Evolutionary conservation across 2,797 vertebrate species (phyloP), one percentile per base, ranked within the genome.

Genomic region (Pseudochirops corinnae): DNA sequence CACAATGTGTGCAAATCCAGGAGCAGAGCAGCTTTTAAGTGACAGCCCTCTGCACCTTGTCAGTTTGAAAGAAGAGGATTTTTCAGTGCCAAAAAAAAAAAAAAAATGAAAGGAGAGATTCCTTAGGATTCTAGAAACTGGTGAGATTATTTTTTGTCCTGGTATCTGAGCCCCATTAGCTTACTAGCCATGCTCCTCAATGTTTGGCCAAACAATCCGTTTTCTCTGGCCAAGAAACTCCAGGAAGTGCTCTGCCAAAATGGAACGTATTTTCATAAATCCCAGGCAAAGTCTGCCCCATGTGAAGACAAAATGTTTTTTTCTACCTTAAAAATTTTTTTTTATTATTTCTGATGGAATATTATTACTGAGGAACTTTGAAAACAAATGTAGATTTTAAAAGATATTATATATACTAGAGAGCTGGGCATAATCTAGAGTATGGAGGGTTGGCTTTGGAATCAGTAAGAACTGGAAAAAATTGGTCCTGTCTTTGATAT

Each of bases 11-110:
- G 93, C 97, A 97, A 74, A 60, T 94, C 97, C 98, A 95, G 92
- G 90, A 96, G 94, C 95, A 94, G 94, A 56, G 94, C 82, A 93
- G 91, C 95, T 95, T 98, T 98, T 98, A 98, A 96, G 87, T 46
- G 92, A 94, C 96, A 97, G 90, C 92, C 82, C 55, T 91, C 94
- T 92, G 92, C 93, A 53, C 82, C 95, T 50, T 92, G 18, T 6
- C 93, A 56, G 94, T 97, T 97, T 94, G 0, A n/a, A 12, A 53
- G 1, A 60, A 10, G 0, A 26, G 55, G 3, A 12, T 92, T 18
- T 60, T 93, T 90, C 74, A 46, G 33, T 5, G 0, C 92, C 92
- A 67, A 96, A 97, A 97, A 95, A 82, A 60, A 92, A 39, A 93
- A 94, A n/a, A n/a, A n/a, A n/a, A n/a, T n/a, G n/a, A n/a, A 97